phyloP scores from a whole-genome alignment of 2,888 invertebrate species.

The Cistogaster globosa region DNA sequence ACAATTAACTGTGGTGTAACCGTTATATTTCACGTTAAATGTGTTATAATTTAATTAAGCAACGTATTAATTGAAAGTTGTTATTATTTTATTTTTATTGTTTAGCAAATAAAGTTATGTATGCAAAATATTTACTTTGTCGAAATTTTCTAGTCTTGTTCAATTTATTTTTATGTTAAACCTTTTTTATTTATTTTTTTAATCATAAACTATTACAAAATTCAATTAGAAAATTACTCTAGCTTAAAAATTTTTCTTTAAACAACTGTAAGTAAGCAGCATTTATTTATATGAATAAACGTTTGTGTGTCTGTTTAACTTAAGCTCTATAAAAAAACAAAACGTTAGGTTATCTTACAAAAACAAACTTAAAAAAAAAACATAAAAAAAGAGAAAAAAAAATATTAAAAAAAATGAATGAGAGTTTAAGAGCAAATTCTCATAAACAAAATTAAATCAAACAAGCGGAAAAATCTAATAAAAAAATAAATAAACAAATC shows the following conservation, averaged over 20 bases:
- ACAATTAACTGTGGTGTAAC: too few species aligned
- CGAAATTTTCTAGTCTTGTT: too few species aligned
- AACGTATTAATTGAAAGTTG: too few species aligned
- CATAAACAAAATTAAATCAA: constrained; percentile 67
- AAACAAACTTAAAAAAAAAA: constrained; percentile 5
- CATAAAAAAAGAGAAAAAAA: constrained; percentile 32
- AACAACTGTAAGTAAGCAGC: constrained; percentile 12
- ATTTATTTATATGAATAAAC: background rate
- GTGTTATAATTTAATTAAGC: too few species aligned
- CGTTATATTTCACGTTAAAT: too few species aligned
- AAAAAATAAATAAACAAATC: constrained; percentile 53
- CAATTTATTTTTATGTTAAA: too few species aligned
- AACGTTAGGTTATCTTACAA: constrained; percentile 33
- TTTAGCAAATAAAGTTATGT: too few species aligned
- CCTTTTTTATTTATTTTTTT: background rate
- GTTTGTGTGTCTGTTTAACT: constrained; percentile 29
- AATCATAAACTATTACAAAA: background rate
- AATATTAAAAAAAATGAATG: constrained; percentile 33
- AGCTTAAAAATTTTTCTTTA: constrained; percentile 5
- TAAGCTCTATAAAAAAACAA: constrained; percentile 46
- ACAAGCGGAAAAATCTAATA: constrained; percentile 67
- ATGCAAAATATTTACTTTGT: too few species aligned
- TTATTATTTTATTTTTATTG: too few species aligned
- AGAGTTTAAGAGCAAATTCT: constrained; percentile 31
- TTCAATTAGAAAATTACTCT: constrained; percentile 45